Evolutionary conservation across 2,888 invertebrate genomes (phyloP).

Genomic region (Hyalella azteca): DNA sequence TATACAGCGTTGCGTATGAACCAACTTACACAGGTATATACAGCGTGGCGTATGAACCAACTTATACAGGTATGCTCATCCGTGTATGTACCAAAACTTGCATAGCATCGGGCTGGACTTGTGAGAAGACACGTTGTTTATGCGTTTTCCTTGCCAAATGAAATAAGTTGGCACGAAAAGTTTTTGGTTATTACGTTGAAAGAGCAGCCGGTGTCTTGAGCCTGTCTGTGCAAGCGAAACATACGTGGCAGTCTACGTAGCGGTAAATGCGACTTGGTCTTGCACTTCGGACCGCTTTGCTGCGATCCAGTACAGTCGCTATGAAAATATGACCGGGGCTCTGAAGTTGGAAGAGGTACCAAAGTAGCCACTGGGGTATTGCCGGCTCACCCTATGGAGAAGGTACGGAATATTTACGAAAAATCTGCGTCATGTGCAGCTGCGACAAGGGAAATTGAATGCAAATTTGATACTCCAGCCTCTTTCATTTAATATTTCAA

Average conservation of each 20-base stretch:
- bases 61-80: neutral
- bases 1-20: conserved; percentile 12
- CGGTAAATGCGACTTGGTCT: neutral
- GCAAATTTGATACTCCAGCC: too few species aligned
- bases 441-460: too few species aligned
- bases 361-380: too few species aligned
- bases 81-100: neutral
- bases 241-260: neutral
- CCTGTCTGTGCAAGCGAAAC: neutral
- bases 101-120: neutral
- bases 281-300: conserved; percentile 7
- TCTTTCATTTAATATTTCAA: too few species aligned
- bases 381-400: too few species aligned
- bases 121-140: conserved; percentile 19
- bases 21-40: conserved; percentile 14
- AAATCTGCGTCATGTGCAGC: too few species aligned
- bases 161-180: conserved; percentile 23
- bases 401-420: too few species aligned
- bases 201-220: neutral
- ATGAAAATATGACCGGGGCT: too few species aligned
- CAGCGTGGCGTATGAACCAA: conserved; percentile 14
- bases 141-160: conserved; percentile 8
- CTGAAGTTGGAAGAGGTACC: too few species aligned
- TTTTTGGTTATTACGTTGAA: conserved; percentile 33
- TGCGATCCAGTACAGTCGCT: too few species aligned